Evolutionary conservation across 2,888 invertebrate species (phyloP).

Genomic region (Rhingia campestris): DNA sequence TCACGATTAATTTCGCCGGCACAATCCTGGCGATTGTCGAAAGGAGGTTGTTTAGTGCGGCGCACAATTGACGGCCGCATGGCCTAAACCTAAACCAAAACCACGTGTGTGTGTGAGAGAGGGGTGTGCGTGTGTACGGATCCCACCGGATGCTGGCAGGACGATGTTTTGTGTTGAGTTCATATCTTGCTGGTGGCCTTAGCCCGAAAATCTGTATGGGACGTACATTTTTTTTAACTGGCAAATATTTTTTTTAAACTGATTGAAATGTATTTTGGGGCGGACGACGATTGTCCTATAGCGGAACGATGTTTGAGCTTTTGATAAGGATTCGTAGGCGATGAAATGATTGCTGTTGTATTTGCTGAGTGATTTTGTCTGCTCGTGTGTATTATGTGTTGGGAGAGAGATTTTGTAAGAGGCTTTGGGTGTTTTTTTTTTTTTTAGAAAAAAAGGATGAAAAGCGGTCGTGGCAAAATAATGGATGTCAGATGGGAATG

Average conservation of each 20-base stretch:
- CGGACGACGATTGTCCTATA: not conserved
- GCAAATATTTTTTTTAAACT: conserved; percentile 56
- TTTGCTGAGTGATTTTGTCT: conserved; percentile 67
- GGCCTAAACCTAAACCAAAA: not conserved
- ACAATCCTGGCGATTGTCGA: conserved; percentile 67
- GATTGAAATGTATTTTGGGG: conserved; percentile 57
- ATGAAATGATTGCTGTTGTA: conserved; percentile 63
- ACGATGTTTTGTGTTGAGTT: conserved; percentile 24
- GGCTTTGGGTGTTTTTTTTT: conserved; percentile 42
- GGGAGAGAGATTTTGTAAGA: conserved; percentile 45
- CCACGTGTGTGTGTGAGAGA: conserved; percentile 10
- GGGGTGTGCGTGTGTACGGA: conserved; percentile 8
- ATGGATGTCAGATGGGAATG: conserved; percentile 57
- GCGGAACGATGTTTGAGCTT: conserved; percentile 34
- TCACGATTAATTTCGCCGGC: conserved; percentile 73
- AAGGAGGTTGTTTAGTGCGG: conserved; percentile 65
- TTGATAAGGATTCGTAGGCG: conserved; percentile 56
- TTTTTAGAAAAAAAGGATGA: conserved; percentile 24
- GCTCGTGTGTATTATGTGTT: conserved; percentile 51
- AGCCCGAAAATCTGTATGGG: conserved; percentile 38
- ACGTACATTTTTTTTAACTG: conserved; percentile 22
- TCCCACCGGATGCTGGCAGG: conserved; percentile 6
- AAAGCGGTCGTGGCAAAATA: conserved; percentile 39
- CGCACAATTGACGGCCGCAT: conserved; percentile 55
- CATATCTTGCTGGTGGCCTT: conserved; percentile 24